Evolutionary conservation across 1,140 invertebrate genomes (phyloP).

Genomic region (Nasonia longicornis): DNA sequence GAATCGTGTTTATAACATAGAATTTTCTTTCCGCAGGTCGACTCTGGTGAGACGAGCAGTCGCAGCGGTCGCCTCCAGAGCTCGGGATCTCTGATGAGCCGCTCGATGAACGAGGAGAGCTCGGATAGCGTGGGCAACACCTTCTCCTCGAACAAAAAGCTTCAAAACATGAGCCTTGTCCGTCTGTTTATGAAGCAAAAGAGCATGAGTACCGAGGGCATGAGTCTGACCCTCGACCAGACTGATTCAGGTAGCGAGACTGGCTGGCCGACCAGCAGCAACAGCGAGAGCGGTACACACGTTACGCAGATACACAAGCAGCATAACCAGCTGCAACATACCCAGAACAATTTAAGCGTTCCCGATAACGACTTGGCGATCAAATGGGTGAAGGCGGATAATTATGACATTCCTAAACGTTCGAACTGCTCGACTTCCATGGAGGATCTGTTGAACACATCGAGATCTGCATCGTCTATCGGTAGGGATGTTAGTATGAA

Average conservation of each 20-base stretch:
- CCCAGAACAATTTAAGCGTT: conserved; percentile 46
- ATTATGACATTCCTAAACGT: conserved; percentile 8
- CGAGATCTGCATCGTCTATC: neutral
- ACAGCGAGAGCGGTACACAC: conserved; percentile 61
- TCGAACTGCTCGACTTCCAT: conserved; percentile 42
- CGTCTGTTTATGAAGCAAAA: conserved; percentile 92
- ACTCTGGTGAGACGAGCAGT: conserved; percentile 65
- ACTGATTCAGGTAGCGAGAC: conserved; percentile 62
- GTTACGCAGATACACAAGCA: conserved; percentile 62
- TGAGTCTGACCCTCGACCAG: conserved; percentile 67
- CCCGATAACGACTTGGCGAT: conserved; percentile 64
- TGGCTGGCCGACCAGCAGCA: conserved; percentile 64
- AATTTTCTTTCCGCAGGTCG: conserved; percentile 55
- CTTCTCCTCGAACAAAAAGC: conserved; percentile 67
- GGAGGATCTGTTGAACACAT: conserved; percentile 35
- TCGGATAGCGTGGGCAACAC: conserved; percentile 62
- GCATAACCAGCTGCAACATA: conserved; percentile 45
- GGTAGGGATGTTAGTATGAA: neutral
- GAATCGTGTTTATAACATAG: neutral
- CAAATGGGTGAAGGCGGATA: conserved; percentile 64
- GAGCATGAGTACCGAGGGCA: conserved; percentile 81
- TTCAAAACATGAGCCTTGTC: conserved; percentile 83
- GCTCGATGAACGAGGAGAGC: conserved; percentile 66
- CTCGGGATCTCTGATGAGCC: conserved; percentile 64
- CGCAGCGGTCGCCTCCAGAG: conserved; percentile 62